A percentile compares a stretch with the other conserved stretches of the same genome.
Conservation (phyloP, 2,888 invertebrate species). For the Sympetrum striolatum region DNA sequence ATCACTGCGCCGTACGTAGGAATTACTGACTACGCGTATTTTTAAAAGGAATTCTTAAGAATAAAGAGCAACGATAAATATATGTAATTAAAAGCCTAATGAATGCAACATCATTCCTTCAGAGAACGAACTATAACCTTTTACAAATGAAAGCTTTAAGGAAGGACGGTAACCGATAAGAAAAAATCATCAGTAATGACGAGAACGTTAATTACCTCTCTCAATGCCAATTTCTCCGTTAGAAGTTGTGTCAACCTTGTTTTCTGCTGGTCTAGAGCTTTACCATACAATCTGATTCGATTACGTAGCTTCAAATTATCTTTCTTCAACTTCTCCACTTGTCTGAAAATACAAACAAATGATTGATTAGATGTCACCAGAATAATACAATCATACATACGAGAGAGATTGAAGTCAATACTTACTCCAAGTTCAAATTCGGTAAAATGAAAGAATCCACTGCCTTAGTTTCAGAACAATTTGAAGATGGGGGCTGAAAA, state of each 20-base stretch:
- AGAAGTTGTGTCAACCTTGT: background rate
- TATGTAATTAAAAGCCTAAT: too few relatives aligned
- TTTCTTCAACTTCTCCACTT: background rate
- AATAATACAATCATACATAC: background rate
- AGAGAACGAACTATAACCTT: too few relatives aligned
- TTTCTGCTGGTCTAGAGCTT: background rate
- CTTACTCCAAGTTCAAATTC: background rate
- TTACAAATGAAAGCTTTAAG: too few relatives aligned
- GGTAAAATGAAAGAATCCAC: background rate
- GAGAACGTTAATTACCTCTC: background rate
- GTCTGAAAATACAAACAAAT: background rate
- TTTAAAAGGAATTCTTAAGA: too few relatives aligned
- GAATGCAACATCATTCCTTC: too few relatives aligned
- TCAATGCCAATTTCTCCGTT: background rate
- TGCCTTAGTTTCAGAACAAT: background rate
- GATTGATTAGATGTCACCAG: background rate
- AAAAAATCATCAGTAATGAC: background rate
- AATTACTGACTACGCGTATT: too few relatives aligned
- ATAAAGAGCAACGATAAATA: too few relatives aligned
- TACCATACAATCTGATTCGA: background rate
- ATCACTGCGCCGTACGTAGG: too few relatives aligned
- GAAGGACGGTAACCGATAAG: background rate
- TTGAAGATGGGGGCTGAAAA: too few relatives aligned
- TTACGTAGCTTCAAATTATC: background rate
- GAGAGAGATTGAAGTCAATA: background rate